A percentile compares a stretch with the other conserved stretches of the same genome.
Evolutionary conservation across 2,797 vertebrate species (phyloP).

Genomic region (Pteronotus mesoamericanus): DNA sequence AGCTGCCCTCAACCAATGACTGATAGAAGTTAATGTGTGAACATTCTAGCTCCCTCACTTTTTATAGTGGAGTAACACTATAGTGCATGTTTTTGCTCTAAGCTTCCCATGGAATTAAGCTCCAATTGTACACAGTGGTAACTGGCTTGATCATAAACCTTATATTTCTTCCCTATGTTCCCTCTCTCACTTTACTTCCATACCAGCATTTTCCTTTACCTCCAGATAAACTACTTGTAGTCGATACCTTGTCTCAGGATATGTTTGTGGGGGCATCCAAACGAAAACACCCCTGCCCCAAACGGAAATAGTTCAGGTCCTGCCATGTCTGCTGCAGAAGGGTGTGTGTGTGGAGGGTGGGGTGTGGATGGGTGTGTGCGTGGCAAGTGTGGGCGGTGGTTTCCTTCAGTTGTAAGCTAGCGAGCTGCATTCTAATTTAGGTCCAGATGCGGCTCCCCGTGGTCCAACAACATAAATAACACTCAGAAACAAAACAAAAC

Average conservation of each 20-base stretch:
- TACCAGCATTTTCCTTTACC: neutral
- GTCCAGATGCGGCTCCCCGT: neutral
- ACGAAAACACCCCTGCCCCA: neutral
- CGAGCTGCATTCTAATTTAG: neutral
- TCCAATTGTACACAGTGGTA: neutral
- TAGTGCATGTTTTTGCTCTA: neutral
- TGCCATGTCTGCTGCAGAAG: neutral
- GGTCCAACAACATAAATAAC: neutral
- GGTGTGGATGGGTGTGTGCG: neutral
- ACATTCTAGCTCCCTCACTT: neutral
- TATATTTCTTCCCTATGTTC: neutral
- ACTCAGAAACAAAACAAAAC: neutral
- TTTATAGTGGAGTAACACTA: neutral
- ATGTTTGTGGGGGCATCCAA: neutral
- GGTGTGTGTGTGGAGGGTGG: neutral
- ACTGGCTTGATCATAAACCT: neutral
- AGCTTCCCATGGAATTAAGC: neutral
- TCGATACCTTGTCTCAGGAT: neutral
- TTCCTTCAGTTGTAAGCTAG: neutral
- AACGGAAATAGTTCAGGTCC: neutral
- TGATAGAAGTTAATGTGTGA: neutral
- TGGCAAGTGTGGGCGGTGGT: too few species aligned
- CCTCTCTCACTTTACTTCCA: neutral
- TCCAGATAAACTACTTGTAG: neutral
- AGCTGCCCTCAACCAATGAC: neutral